These are phyloP conservation scores for Hymenopus coronatus DNA, from an alignment of 2,888 invertebrate species.

Conservation along the genomic window DNA sequence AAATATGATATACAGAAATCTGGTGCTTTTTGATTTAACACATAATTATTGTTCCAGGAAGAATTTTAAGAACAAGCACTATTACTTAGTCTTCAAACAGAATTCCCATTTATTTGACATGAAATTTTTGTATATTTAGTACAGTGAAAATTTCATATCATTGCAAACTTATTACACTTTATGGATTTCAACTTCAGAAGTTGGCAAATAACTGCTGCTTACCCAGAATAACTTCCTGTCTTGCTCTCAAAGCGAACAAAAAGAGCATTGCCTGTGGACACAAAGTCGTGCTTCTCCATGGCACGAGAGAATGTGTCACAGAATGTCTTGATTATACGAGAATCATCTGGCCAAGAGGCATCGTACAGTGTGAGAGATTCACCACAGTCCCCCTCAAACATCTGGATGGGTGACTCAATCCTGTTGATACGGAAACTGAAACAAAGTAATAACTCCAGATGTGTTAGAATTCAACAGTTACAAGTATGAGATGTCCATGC, in stretches of 20 bases:
- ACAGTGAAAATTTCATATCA: no score
- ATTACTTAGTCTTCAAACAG: no score
- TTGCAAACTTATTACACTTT: no score
- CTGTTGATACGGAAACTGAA: slow-evolving; percentile 81
- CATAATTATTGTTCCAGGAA: no score
- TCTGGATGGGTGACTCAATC: slow-evolving; percentile 82
- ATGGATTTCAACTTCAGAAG: no score
- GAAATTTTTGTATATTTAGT: no score
- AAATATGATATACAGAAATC: no score
- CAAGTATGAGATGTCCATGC: no score
- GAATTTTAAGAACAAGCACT: no score
- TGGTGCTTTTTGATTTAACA: no score
- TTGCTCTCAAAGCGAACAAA: slow-evolving; percentile 88
- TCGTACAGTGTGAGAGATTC: slow-evolving; percentile 89
- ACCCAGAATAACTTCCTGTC: slow-evolving; percentile 88
- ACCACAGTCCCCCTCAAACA: slow-evolving; percentile 84
- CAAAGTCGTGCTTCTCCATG: slow-evolving; percentile 91
- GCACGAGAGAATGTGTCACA: slow-evolving; percentile 91
- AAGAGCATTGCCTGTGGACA: slow-evolving; percentile 81
- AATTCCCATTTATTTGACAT: no score
- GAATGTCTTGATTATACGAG: slow-evolving; percentile 88
- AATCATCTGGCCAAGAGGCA: slow-evolving; percentile 82
- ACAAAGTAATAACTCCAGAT: slow-evolving; percentile 31
- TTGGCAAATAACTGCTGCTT: slow-evolving; percentile 38
- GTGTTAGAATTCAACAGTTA: no score